phyloP scores from a whole-genome alignment of 2,797 vertebrate species.

The Alosa sapidissima region DNA sequence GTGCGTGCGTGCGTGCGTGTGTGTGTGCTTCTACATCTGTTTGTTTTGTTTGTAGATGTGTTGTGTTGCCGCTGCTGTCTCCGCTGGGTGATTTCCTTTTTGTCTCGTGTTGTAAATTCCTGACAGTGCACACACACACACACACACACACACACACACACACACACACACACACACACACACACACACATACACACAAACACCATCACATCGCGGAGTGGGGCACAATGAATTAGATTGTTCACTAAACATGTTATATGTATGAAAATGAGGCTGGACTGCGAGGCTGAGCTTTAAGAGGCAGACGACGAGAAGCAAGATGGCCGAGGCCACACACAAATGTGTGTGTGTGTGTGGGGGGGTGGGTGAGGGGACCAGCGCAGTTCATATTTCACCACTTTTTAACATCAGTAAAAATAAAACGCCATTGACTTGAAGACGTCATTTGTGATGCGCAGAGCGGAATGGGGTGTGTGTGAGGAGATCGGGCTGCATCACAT shows the following conservation, averaged over 20 bases:
- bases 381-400: constrained; percentile 2
- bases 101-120: background rate
- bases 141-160: background rate
- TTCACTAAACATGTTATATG: background rate
- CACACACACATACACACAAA: background rate
- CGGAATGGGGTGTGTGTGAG: background rate
- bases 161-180: background rate
- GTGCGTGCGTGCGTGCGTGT: background rate
- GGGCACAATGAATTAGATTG: background rate
- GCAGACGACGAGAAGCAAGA: background rate
- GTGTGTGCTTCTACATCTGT: background rate
- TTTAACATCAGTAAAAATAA: background rate
- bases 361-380: background rate
- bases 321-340: background rate
- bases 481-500: background rate
- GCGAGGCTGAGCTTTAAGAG: background rate
- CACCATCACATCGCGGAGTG: background rate
- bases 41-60: background rate
- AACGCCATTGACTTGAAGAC: background rate
- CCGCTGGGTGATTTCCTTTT: background rate
- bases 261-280: constrained; percentile 16
- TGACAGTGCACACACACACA: background rate
- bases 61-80: background rate
- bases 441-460: background rate
- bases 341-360: too few species aligned